A percentile compares a stretch with the other conserved stretches of the same genome.
phyloP scores from a whole-genome alignment of 2,113 vertebrate species.

The Cinclus mexicanus region DNA sequence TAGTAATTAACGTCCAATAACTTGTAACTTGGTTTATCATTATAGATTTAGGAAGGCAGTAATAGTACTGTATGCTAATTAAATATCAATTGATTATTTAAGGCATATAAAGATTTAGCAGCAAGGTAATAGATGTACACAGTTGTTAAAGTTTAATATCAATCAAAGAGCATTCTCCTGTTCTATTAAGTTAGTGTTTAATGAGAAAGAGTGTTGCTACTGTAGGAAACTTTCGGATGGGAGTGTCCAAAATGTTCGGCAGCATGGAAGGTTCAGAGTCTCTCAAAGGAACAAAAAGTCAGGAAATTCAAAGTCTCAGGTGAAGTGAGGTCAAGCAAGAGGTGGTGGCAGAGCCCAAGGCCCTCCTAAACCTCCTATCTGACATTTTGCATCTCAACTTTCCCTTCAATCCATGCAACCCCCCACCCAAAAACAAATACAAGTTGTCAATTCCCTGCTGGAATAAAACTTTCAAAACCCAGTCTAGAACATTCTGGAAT shows the following conservation, averaged over 20 bases:
- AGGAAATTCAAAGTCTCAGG: background rate
- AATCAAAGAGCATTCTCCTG: background rate
- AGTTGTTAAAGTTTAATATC: conserved; percentile 61
- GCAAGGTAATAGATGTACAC: conserved; percentile 53
- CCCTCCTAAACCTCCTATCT: background rate
- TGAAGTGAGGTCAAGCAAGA: background rate
- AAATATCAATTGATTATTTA: conserved; percentile 75
- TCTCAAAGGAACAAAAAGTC: background rate
- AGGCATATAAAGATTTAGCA: conserved; percentile 58
- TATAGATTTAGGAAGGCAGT: conserved; percentile 71
- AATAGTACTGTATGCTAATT: conserved; percentile 74
- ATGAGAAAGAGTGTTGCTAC: background rate
- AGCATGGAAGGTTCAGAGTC: background rate
- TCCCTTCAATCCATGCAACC: fast-evolving
- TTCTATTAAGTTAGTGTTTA: background rate
- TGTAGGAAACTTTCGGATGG: background rate
- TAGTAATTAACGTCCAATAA: conserved; percentile 69
- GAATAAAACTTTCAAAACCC: background rate
- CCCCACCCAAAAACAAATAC: fast-evolving
- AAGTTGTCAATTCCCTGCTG: background rate
- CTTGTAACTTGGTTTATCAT: conserved; percentile 70
- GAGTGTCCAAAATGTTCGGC: background rate
- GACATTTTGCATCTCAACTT: background rate
- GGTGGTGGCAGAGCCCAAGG: background rate
- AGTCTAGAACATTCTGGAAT: background rate